Evolutionary conservation across 2,888 invertebrate species (phyloP), one percentile per base, ranked within the genome.

Genomic region (Aproaerema taeniolella): DNA sequence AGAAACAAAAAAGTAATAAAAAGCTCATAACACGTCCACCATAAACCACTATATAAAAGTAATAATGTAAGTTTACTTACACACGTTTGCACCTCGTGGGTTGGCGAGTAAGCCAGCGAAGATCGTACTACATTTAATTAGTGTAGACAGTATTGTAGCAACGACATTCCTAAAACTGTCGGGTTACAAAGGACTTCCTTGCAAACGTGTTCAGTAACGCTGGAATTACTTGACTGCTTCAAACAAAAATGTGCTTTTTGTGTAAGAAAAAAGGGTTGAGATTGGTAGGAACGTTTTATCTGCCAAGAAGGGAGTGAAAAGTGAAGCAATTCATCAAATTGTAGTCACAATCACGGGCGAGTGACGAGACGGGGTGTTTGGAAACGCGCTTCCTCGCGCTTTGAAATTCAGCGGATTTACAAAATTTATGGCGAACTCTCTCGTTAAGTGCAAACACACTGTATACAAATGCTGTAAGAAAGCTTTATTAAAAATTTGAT

Each of bases 311-410:
- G 55, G 61, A 57, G 55, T 63, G 62, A 59, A 69, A 63, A 65
- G 67, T 62, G 62, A 59, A 68, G 69, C 58, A 66, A 76, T 74
- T 74, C 73, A 74, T 76, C 75, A 76, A 74, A 75, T 63, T 60
- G 67, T 62, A 72, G 71, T 67, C 72, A 72, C 73, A 76, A 73
- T 75, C 72, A 70, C 67, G 69, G 65, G 52, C 51, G 58, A 63
- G 64, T 69, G 73, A 69, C 65, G 66, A 62, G 61, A 60, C 61
- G n/a, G 64, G 57, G 57, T 66, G 65, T 67, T 63, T 56, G 56
- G 54, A 52, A 47, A 50, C 44, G 53, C 57, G 62, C 55, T 58
- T 26, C 52, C 52, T 38, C 58, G 53, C 59, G 58, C 61, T 58
- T 61, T 56, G 53, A 57, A 61, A 62, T 61, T 62, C 62, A 55